These are phyloP conservation scores for Bos indicus DNA, from an alignment of 2,113 vertebrate species.

Conservation along the genomic window DNA sequence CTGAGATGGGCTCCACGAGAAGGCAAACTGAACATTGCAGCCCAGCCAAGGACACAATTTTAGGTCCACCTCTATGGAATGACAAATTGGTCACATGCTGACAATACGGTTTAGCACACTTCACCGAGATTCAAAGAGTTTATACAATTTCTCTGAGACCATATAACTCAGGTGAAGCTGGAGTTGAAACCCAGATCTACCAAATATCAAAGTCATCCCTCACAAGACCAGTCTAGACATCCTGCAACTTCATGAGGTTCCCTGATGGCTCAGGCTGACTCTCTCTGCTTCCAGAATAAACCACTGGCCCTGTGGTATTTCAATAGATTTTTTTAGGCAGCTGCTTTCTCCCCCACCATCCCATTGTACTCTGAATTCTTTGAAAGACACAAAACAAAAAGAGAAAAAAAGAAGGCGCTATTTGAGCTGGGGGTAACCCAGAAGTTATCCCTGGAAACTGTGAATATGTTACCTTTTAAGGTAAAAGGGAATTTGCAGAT, in stretches of 20 bases:
- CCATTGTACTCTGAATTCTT: neutral
- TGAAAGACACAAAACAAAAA: neutral
- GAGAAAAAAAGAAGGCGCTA: neutral
- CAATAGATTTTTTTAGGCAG: neutral
- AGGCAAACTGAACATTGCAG: neutral
- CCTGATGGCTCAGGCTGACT: neutral
- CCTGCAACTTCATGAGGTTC: neutral
- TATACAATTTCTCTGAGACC: neutral
- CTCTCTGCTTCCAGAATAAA: neutral
- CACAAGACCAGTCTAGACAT: neutral
- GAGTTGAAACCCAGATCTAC: neutral
- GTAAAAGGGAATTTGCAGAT: neutral
- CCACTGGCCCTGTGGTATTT: neutral
- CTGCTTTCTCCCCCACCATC: neutral
- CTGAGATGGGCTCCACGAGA: neutral
- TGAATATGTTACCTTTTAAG: neutral
- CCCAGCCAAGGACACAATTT: neutral
- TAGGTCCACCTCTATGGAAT: neutral
- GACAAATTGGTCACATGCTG: neutral
- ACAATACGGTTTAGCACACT: neutral
- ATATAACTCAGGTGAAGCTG: no score
- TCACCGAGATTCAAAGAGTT: neutral
- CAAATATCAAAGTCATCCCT: neutral
- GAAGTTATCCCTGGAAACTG: neutral
- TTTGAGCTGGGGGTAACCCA: neutral